phyloP scores from a whole-genome alignment of 2,797 vertebrate species.

The Xiphophorus birchmanni region DNA sequence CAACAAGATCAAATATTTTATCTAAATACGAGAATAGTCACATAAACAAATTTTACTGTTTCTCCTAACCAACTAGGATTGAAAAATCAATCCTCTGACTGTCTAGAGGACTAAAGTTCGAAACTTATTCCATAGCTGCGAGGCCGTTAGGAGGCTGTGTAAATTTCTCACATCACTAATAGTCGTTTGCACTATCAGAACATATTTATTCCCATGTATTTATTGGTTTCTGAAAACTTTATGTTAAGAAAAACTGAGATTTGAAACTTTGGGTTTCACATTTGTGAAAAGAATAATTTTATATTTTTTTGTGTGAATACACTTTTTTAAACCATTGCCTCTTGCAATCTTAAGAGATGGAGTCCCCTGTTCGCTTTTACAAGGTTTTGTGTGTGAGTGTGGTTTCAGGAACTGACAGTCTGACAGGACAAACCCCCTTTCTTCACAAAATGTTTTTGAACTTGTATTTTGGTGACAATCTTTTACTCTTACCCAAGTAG shows the following conservation, averaged over 20 bases:
- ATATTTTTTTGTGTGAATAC: background rate
- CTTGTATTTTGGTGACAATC: background rate
- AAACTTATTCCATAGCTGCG: too few species aligned
- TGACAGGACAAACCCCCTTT: too few species aligned
- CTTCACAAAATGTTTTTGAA: background rate
- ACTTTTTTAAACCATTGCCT: background rate
- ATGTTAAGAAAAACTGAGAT: background rate
- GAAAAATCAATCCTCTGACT: too few species aligned
- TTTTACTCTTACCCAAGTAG: background rate
- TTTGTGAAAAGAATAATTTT: background rate
- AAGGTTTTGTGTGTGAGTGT: too few species aligned
- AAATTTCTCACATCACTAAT: background rate
- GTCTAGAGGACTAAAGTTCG: too few species aligned
- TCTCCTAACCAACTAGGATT: background rate
- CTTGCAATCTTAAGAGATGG: too few species aligned
- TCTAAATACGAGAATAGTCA: background rate
- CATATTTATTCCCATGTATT: background rate
- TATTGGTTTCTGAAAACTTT: background rate
- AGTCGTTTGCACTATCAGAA: background rate
- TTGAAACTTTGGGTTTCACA: background rate
- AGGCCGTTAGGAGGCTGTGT: too few species aligned
- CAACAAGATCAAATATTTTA: background rate
- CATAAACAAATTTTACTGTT: background rate
- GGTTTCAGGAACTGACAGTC: too few species aligned
- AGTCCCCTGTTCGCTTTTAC: too few species aligned